Evolutionary conservation across 2,888 invertebrate species (phyloP).

Genomic region (Polydesmus complanatus): DNA sequence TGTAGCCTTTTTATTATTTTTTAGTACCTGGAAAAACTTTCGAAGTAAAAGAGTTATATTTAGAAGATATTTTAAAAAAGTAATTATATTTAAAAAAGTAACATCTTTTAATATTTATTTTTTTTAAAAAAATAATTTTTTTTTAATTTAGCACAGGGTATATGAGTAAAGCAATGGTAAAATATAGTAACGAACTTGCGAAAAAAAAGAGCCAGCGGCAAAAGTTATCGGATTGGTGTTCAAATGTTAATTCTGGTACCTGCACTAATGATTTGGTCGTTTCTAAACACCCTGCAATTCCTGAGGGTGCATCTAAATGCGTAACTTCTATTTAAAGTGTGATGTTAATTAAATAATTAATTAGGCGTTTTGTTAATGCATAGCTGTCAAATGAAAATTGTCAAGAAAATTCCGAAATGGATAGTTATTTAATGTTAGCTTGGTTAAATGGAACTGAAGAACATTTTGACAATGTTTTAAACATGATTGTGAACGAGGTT

Average conservation of each 20-base stretch:
- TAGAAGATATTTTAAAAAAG: conserved; percentile 60
- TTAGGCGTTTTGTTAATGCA: background rate
- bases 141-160: conserved; percentile 30
- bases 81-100: conserved; percentile 21
- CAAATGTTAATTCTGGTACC: background rate
- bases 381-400: background rate
- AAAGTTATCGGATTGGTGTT: conserved; percentile 29
- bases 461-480: conserved; percentile 38
- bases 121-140: background rate
- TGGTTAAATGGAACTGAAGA: background rate
- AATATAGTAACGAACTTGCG: conserved; percentile 26
- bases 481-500: conserved; percentile 63
- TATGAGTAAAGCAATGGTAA: conserved; percentile 31
- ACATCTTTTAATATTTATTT: background rate
- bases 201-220: conserved; percentile 26
- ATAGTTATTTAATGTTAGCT: background rate
- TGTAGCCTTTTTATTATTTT: conserved; percentile 19
- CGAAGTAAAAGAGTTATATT: conserved; percentile 57
- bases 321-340: too few species aligned
- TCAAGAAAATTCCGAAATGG: background rate
- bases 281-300: too few species aligned
- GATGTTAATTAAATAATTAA: too few species aligned
- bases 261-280: too few species aligned
- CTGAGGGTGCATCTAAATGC: too few species aligned
- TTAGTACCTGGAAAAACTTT: conserved; percentile 58